Evolutionary conservation across 2,113 vertebrate species (phyloP), one percentile per base, ranked within the genome.

Genomic region (Casuarius casuarius): DNA sequence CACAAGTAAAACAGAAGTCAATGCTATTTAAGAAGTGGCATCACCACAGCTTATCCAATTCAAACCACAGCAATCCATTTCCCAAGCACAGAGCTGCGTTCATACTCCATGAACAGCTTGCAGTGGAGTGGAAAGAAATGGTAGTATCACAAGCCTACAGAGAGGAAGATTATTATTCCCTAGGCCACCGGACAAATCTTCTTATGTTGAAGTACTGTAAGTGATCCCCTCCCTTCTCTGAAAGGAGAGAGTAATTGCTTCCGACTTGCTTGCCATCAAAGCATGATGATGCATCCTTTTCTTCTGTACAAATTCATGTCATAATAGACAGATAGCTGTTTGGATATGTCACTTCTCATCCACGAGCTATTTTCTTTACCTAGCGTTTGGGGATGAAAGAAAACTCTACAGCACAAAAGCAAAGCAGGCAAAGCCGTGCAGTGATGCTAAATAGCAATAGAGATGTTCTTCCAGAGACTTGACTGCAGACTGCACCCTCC

Each of bases 241-340:
- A 74, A 85, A 87, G 76, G 16, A 79, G 72, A 85, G 68, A 87
- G 51, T 83, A 95, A 96, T 92, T 70, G 58, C 77, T 94, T 83
- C 74, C 44, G 80, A 94, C 90, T 93, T 87, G 68, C 88, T 84
- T 87, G 77, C 95, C 93, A 92, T 89, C 83, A 94, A 94, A 96
- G 91, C 84, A 82, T 8, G 13, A 78, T 76, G 77, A 79, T 73
- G 65, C 66, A 87, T 94, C 81, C 87, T 84, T 90, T 78, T 89
- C 48, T 89, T 72, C 92, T 58, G 29, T 29, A 89, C 49, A 82
- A 81, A 75, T 87, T 76, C 70, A 11, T 7, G 33, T 51, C n/a
- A 71, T 65, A 75, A 51, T 1, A 87, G 80, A 78, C 74, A 92
- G 29, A 12, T 7, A 79, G 70, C 31, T 12, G 15, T 38, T 90